Conservation (phyloP, 2,113 vertebrate genomes). For the Fulmarus glacialis region DNA sequence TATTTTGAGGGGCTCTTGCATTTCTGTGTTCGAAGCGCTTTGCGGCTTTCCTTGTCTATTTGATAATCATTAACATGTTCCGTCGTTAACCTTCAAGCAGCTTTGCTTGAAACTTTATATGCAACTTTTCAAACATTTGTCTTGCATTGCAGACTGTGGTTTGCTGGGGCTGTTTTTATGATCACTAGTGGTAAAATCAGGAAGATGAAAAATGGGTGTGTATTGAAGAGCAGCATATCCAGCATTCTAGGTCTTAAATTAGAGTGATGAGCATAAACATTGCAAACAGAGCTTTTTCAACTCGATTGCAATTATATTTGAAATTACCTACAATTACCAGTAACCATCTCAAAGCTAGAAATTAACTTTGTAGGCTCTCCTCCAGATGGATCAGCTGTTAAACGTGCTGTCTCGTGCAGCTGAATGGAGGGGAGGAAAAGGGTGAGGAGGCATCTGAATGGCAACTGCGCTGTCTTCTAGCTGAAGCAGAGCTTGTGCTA, state of each 20-base stretch:
- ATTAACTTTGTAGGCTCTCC: constrained; percentile 86
- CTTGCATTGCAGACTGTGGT: constrained; percentile 70
- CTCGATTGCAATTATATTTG: constrained; percentile 87
- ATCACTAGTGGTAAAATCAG: constrained; percentile 76
- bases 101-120: constrained; percentile 65
- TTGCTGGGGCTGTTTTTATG: constrained; percentile 75
- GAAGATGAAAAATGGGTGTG: constrained; percentile 76
- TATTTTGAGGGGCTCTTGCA: constrained; percentile 58
- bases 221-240: constrained; percentile 61
- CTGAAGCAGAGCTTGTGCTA: background rate
- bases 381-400: constrained; percentile 86
- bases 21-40: constrained; percentile 36
- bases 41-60: constrained; percentile 62
- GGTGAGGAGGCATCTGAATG: background rate
- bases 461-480: background rate
- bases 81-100: constrained; percentile 62
- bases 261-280: constrained; percentile 87
- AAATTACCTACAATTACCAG: constrained; percentile 94
- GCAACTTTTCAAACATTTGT: constrained; percentile 50
- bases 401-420: constrained; percentile 52
- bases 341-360: constrained; percentile 82
- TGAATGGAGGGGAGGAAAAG: background rate
- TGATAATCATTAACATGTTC: constrained; percentile 75
- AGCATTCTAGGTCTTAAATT: constrained; percentile 85
- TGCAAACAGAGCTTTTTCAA: constrained; percentile 81